phyloP scores from a whole-genome alignment of 2,113 vertebrate species.

The human (Homo sapiens) region DNA sequence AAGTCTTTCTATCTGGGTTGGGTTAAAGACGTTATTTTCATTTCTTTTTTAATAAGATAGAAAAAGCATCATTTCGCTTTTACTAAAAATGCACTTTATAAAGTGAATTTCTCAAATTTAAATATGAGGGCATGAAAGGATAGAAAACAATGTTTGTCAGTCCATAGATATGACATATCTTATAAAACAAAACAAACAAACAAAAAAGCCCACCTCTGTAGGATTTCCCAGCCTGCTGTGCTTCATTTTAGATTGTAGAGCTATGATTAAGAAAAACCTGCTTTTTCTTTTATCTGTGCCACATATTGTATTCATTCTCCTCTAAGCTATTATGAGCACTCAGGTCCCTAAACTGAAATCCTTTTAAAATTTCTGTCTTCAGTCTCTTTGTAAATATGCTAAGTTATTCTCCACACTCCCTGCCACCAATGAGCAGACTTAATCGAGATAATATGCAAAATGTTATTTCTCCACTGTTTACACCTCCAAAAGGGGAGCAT shows the following conservation, averaged over 20 bases:
- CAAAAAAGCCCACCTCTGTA: slow-evolving; percentile 47
- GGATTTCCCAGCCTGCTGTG: slow-evolving; percentile 77
- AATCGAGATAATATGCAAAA: slow-evolving; percentile 40
- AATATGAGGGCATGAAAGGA: slow-evolving; percentile 62
- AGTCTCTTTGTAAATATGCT: slow-evolving; percentile 47
- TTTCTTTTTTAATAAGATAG: background rate
- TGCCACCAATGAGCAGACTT: slow-evolving; percentile 1
- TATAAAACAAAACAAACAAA: slow-evolving; percentile 54
- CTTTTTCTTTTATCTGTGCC: slow-evolving; percentile 72
- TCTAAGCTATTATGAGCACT: slow-evolving; percentile 49
- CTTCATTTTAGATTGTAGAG: slow-evolving; percentile 82
- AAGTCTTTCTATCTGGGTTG: background rate
- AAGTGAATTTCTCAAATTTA: slow-evolving; percentile 70
- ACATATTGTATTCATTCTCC: slow-evolving; percentile 67
- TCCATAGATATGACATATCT: slow-evolving; percentile 76
- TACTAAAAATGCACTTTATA: background rate
- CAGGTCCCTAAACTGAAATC: background rate
- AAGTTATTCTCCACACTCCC: slow-evolving; percentile 1
- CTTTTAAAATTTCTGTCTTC: slow-evolving; percentile 59
- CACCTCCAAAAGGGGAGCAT: background rate
- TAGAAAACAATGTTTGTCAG: slow-evolving; percentile 77
- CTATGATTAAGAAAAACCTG: slow-evolving; percentile 73
- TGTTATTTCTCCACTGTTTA: background rate
- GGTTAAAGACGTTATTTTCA: background rate
- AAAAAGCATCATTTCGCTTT: background rate